Evolutionary conservation across 2,113 vertebrate species (phyloP).

Genomic region (Microcebus tavaratra): DNA sequence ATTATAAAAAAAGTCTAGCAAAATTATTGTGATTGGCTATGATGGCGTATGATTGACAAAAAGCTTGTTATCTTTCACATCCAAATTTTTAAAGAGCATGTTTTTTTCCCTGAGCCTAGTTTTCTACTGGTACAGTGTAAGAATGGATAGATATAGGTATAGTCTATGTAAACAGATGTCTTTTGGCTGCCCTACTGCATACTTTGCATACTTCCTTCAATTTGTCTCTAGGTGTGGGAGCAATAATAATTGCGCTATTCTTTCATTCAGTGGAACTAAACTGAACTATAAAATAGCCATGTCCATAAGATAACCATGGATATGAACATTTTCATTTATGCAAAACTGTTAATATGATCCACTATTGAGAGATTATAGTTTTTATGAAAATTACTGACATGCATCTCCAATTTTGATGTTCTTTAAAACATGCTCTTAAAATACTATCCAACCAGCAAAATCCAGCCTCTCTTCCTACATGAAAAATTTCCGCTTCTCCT

Average conservation of each 20-base stretch:
- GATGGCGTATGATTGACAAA: constrained; percentile 31
- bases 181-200: neutral
- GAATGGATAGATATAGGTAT: neutral
- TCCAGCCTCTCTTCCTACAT: neutral
- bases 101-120: neutral
- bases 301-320: neutral
- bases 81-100: neutral
- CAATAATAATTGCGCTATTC: neutral
- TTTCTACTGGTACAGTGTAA: neutral
- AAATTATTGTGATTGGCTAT: neutral
- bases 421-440: constrained; percentile 34
- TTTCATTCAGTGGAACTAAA: neutral
- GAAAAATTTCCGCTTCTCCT: constrained; percentile 19
- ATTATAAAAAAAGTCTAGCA: neutral
- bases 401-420: neutral
- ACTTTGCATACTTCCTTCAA: constrained; percentile 5
- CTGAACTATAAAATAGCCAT: neutral
- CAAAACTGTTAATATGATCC: neutral
- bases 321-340: constrained; percentile 2
- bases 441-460: neutral
- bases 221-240: neutral
- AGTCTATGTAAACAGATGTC: neutral
- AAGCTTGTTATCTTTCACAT: neutral
- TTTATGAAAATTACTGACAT: neutral
- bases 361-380: neutral